Evolutionary conservation across 2,888 invertebrate genomes (phyloP).

Genomic region (Hemaris fuciformis): DNA sequence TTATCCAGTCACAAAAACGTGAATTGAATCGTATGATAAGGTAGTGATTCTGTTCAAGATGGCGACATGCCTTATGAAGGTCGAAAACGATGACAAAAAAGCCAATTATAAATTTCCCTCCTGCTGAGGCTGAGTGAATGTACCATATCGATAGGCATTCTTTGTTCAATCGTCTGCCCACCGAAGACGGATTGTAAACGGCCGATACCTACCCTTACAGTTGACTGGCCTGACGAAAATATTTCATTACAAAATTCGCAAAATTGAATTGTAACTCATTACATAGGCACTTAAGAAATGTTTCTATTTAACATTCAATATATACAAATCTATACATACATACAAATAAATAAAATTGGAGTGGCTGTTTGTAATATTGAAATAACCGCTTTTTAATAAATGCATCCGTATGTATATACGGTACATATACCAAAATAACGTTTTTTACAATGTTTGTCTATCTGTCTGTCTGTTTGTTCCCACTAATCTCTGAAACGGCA

Average conservation of each 20-base stretch:
- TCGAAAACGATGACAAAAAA: not conserved
- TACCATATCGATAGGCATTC: constrained; percentile 6
- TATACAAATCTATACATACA: too few relatives aligned
- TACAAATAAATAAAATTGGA: too few relatives aligned
- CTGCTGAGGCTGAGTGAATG: not conserved
- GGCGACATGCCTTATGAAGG: not conserved
- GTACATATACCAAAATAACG: too few relatives aligned
- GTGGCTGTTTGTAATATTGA: too few relatives aligned
- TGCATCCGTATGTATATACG: too few relatives aligned
- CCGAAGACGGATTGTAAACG: not conserved
- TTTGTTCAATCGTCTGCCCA: constrained; percentile 15
- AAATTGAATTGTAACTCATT: not conserved
- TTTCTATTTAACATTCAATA: not conserved
- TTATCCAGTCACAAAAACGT: not conserved
- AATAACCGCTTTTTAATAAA: too few relatives aligned
- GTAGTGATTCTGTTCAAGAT: too few relatives aligned
- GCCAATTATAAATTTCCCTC: constrained; percentile 11
- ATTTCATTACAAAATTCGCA: not conserved
- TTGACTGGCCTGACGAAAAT: not conserved
- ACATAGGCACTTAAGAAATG: not conserved
- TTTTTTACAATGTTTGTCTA: too few relatives aligned
- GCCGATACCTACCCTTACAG: not conserved
- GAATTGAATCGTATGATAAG: not conserved
- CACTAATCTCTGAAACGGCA: too few relatives aligned
- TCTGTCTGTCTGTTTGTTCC: too few relatives aligned